phyloP scores from a whole-genome alignment of 37 sponge, comb jelly and placozoan genomes.

The Agelas oroides region DNA sequence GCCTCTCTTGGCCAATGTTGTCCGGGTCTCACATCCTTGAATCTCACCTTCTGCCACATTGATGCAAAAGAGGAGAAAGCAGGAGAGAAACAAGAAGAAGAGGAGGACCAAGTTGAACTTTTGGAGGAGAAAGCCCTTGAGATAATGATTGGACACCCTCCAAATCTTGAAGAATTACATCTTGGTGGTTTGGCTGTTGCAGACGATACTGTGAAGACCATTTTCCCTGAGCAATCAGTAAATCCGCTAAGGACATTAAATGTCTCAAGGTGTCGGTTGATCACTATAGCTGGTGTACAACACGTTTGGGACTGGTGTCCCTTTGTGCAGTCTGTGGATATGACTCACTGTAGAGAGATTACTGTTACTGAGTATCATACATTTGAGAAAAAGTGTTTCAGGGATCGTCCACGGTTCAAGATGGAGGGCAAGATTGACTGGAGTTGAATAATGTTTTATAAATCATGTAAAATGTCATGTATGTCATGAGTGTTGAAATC shows the following conservation, averaged over 20 bases:
- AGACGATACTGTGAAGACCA: neutral
- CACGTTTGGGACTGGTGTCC: constrained; percentile 27
- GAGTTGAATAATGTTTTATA: neutral
- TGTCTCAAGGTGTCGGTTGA: constrained; percentile 5
- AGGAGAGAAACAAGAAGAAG: neutral
- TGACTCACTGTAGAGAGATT: constrained; percentile 24
- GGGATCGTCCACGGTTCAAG: constrained; percentile 6
- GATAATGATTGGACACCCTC: constrained; percentile 28
- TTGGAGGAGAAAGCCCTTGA: neutral
- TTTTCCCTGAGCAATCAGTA: neutral
- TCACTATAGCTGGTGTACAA: constrained; percentile 8
- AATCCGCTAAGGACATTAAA: constrained; percentile 15
- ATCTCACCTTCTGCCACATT: constrained; percentile 13
- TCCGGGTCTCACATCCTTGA: constrained; percentile 11
- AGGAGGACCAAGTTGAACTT: neutral
- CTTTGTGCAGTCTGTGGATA: neutral
- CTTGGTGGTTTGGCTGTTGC: constrained; percentile 2
- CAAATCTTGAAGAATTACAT: constrained; percentile 22
- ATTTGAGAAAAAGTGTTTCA: constrained; percentile 4
- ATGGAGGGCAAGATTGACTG: constrained; percentile 24
- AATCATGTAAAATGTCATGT: neutral
- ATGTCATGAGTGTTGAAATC: too few species aligned
- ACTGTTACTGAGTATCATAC: neutral
- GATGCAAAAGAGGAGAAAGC: constrained; percentile 1
- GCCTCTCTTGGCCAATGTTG: constrained; percentile 12